Evolutionary conservation across 2,797 vertebrate genomes (phyloP), one percentile per base, ranked within the genome.

Genomic region (Poecilia gillii): DNA sequence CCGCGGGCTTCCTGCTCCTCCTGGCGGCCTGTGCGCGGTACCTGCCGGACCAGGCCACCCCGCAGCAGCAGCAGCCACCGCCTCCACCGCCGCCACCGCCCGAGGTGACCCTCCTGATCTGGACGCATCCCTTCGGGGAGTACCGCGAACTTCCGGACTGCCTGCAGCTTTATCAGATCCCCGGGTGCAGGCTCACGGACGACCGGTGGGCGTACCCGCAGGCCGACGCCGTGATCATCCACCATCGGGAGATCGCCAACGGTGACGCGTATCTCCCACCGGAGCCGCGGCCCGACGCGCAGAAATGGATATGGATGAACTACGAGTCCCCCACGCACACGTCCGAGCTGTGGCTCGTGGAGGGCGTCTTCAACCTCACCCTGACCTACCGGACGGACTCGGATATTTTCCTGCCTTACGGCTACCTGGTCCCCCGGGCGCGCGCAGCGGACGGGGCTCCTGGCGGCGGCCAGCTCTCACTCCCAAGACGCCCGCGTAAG

Each of bases 241-340:
- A 96, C 84, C 95, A 96, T 92, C 91, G 95, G 46, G 96, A 96
- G 18, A 81, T 96, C 0, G 78, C 79, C 51, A 51, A 2, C 11
- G 89, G 91, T 11, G 9, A 28, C 4, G 87, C 73, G 0, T 47
- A 86, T 83, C 91, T 97, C 45, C 95, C 93, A 0, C 6, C 79
- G 8, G 77, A 74, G 14, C 93, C 90, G 16, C 94, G 97, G 4
- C 96, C 97, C 0, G 80, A 74, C 0, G 89, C 66, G 12, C 98
- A 99, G 85, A 97, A 95, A 81, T 99, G 98, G 98, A 97, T 99
- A 4, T 99, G 98, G 98, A 96, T 99, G 97, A 99, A 99, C 94
- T 97, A 97, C 74, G 98, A 99, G 94, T 99, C 98, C 0, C 98
- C 98, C 0, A 77, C 96, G 1, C 95, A 99, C 90, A 95, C 97